Conservation (phyloP, 2,113 vertebrate species). For the Euleptes europaea region DNA sequence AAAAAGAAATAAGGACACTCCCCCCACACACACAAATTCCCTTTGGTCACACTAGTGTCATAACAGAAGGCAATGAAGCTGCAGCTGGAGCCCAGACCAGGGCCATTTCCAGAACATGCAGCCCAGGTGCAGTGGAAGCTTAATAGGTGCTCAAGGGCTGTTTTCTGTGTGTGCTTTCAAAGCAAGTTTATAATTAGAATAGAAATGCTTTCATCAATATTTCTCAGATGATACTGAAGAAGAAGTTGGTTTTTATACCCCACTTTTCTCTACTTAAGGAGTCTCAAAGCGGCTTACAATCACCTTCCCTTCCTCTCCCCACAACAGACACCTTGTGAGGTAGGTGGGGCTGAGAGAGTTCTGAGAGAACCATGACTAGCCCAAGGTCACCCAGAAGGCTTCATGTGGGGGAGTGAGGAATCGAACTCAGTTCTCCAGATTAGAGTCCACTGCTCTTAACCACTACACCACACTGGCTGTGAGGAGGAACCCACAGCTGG, state of each 20-base stretch:
- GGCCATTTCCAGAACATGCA: not conserved
- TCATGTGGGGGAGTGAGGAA: too few species aligned
- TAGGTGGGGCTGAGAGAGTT: too few species aligned
- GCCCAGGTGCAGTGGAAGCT: not conserved
- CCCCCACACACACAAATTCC: not conserved
- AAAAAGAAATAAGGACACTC: not conserved
- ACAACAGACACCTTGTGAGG: too few species aligned
- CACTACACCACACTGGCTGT: too few species aligned
- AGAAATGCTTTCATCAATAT: constrained; percentile 34
- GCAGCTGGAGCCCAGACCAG: not conserved
- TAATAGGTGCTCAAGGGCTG: not conserved
- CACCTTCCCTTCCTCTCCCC: too few species aligned
- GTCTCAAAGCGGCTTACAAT: too few species aligned
- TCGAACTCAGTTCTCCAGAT: too few species aligned
- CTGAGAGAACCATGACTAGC: too few species aligned
- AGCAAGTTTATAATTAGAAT: constrained; percentile 3
- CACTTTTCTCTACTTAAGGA: too few species aligned
- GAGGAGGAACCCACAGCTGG: constrained; percentile 30
- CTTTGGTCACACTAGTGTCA: not conserved
- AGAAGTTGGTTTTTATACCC: too few species aligned
- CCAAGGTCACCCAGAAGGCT: too few species aligned
- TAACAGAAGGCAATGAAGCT: not conserved
- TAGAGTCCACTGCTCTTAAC: too few species aligned
- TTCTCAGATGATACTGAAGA: constrained; percentile 15
- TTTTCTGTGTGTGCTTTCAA: rapidly evolving